Evolutionary conservation across 2,888 invertebrate species (phyloP), one percentile per base, ranked within the genome.

Genomic region (Fragum whitleyi): DNA sequence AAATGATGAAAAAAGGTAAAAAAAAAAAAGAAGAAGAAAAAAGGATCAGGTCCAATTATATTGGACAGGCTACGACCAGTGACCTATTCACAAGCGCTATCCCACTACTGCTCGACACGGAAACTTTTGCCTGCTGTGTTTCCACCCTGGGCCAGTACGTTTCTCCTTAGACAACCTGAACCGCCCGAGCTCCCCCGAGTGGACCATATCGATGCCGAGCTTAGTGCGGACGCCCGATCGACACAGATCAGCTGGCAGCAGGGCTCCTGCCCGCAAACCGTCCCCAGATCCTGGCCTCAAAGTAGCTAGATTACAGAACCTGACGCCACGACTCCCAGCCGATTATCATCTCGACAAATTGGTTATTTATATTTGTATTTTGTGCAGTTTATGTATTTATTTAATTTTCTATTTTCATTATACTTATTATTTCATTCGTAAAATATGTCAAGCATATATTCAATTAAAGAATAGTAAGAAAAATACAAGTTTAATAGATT

Each of bases 1-100:
- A n/a, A n/a, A n/a, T n/a, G n/a, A n/a, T 21, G 23, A 61, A 29
- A 61, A 61, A 61, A 29, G 19, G 9, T 28, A 76, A 21, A 32
- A 1, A 26, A 55, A 53, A 16, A 39, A 72, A 83, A 93, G 95
- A 96, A 96, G 2, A 42, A 72, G 83, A 93, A 95, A 96, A 96
- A 96, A 96, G 96, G 95, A 95, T 95, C 95, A 95, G 95, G 97
- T 97, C 96, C 96, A 95, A 95, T 95, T 96, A 92, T 96, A 95
- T 97, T 95, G 96, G 95, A 95, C 96, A 95, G 97, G 98, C 97
- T 97, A 96, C 95, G 88, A 87, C 88, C 87, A 91, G 90, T 96
- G 95, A 95, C 96, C 96, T 97, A 98, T 61, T 61, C 61, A 61
- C 61, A 61, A 32, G 61, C 61, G 61, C 61, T 61, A 61, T 61